Conservation (phyloP, 2,113 vertebrate species). For the Barbus barbus region DNA sequence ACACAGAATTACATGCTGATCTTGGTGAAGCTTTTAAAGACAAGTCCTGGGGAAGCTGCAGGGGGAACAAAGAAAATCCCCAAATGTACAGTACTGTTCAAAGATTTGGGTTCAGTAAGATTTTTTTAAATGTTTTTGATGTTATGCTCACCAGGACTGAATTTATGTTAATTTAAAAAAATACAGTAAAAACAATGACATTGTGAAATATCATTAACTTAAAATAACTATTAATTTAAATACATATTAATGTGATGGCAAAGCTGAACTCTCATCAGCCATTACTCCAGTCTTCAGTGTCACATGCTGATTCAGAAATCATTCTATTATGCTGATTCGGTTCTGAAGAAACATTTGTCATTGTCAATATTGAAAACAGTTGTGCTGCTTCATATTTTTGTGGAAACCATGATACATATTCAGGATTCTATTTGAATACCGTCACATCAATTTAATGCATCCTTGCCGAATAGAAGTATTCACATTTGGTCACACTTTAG, state of each 20-base stretch:
- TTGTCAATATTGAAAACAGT: neutral
- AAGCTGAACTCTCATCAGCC: neutral
- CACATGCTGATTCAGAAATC: neutral
- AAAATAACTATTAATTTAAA: neutral
- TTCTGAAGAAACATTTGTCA: neutral
- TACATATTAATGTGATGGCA: too few relatives aligned
- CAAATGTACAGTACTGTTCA: neutral
- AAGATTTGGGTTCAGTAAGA: neutral
- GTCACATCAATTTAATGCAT: neutral
- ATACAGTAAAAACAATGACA: neutral
- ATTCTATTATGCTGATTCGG: neutral
- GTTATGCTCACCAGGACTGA: neutral
- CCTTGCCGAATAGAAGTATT: too few relatives aligned
- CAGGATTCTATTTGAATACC: neutral
- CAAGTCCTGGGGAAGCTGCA: slow-evolving; percentile 49
- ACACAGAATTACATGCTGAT: slow-evolving; percentile 11
- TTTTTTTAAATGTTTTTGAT: neutral
- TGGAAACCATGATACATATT: neutral
- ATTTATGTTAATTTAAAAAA: neutral
- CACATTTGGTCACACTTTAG: neutral
- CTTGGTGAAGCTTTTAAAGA: slow-evolving; percentile 25
- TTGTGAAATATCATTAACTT: neutral
- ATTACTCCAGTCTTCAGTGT: neutral
- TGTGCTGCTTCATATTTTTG: neutral
- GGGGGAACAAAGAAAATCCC: neutral